Evolutionary conservation across 2,113 vertebrate genomes (phyloP), one percentile per base, ranked within the genome.

Genomic region (Sigmodon hispidus): DNA sequence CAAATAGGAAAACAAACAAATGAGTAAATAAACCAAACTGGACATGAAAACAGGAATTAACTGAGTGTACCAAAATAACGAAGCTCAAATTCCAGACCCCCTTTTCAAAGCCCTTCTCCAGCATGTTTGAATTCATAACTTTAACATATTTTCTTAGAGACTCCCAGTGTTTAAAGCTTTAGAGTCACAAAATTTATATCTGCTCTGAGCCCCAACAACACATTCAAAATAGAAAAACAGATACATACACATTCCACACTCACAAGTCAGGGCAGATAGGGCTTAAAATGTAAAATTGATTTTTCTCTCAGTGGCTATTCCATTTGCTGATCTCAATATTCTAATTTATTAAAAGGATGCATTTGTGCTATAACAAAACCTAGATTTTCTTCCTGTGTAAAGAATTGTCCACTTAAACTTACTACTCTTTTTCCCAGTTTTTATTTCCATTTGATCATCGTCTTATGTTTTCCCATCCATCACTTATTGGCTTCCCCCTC

Each of bases 291-390:
- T 59, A 94, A 67, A 91, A 94, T 69, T 36, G 34, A 16, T 11
- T 93, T 93, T 93, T 91, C 40, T 91, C 61, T 61, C 50, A 7
- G 13, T 79, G 36, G 65, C n/a, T 83, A 57, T 79, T 87, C 83
- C 40, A 55, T 83, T 63, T 65, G 26, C 72, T 95, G 21, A 63
- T 75, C 57, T 91, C 73, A 34, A 89, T 79, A 95, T 97, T 87
- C 70, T 67, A 22, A 70, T 87, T 80, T 91, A 84, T 40, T 80
- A 48, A 55, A 88, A 77, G 48, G n/a, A 91, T 48, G 45, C 43
- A 61, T 81, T 48, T 92, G n/a, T 79, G 40, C 55, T 61, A 43
- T 22, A 15, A 86, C 55, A 92, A 86, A 80, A 72, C n/a, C 34
- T 59, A 12, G 9, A 43, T 45, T 59, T 50, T 40, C 17, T 9